A percentile compares a stretch with the other conserved stretches of the same genome.
These are phyloP conservation scores for Tricholaema leucomelas DNA, from an alignment of 2,113 vertebrate species.

Conservation along the genomic window DNA sequence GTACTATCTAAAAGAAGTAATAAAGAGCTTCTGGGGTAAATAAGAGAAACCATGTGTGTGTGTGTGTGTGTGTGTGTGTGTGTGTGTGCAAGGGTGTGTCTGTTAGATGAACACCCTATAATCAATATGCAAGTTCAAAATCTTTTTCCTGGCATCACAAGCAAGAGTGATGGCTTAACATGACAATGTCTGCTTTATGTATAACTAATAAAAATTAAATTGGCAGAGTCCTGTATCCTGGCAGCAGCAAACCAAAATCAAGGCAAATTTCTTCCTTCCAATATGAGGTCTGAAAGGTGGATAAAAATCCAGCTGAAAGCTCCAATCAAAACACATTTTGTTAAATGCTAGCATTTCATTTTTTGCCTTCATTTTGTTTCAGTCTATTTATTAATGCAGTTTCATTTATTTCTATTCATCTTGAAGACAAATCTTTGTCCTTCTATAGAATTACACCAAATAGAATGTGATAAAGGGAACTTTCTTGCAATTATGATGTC, in stretches of 20 bases:
- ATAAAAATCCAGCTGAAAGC: slow-evolving; percentile 73
- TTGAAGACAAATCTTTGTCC: slow-evolving; percentile 82
- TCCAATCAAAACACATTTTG: slow-evolving; percentile 78
- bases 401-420: slow-evolving; percentile 81
- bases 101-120: slow-evolving; percentile 28
- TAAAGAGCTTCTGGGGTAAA: slow-evolving; percentile 49
- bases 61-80: too few relatives aligned
- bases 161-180: slow-evolving; percentile 73
- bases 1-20: slow-evolving; percentile 18
- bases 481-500: slow-evolving; percentile 85
- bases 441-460: slow-evolving; percentile 83
- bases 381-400: slow-evolving; percentile 79
- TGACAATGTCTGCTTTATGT: slow-evolving; percentile 74
- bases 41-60: slow-evolving; percentile 17
- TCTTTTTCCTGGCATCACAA: slow-evolving; percentile 77
- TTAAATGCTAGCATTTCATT: slow-evolving; percentile 67
- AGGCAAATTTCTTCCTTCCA: slow-evolving; percentile 66
- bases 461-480: slow-evolving; percentile 85
- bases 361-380: slow-evolving; percentile 75
- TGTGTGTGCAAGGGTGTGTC: background rate
- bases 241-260: slow-evolving; percentile 69
- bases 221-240: slow-evolving; percentile 63
- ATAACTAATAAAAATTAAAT: slow-evolving; percentile 82
- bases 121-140: slow-evolving; percentile 72
- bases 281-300: slow-evolving; percentile 66